phyloP scores from a whole-genome alignment of 2,888 invertebrate genomes.

The Cartodere bifasciata region DNA sequence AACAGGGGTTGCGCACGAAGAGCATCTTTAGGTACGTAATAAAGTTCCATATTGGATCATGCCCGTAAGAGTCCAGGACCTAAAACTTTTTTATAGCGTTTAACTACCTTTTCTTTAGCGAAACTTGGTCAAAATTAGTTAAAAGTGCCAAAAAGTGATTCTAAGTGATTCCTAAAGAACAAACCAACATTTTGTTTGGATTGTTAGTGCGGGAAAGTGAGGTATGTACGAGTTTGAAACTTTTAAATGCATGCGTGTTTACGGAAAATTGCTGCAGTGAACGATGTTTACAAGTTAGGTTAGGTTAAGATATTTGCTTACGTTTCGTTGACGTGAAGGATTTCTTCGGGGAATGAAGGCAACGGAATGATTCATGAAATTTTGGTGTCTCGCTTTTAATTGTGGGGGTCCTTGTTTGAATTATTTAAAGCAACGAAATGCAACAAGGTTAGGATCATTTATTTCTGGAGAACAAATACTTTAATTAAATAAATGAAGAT shows the following conservation, averaged over 20 bases:
- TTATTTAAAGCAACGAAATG: conserved; percentile 5
- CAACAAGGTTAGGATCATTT: no score
- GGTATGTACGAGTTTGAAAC: conserved; percentile 20
- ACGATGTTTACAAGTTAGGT: conserved; percentile 21
- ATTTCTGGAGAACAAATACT: no score
- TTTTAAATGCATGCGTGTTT: conserved; percentile 22
- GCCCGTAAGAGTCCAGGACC: conserved; percentile 28
- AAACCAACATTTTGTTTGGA: conserved; percentile 5
- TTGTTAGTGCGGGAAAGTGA: conserved; percentile 10
- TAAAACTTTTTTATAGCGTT: conserved; percentile 31
- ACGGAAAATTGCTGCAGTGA: conserved; percentile 20
- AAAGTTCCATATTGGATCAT: conserved; percentile 30
- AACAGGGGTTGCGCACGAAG: conserved; percentile 11
- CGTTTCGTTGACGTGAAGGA: conserved; percentile 15
- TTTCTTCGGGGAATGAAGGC: neutral
- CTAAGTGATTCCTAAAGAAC: conserved; percentile 11
- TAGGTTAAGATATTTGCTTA: conserved; percentile 17
- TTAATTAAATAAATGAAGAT: no score
- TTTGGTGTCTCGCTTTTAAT: conserved; percentile 5
- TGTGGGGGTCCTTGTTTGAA: conserved; percentile 5
- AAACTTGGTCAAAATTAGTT: conserved; percentile 26
- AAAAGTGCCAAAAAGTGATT: conserved; percentile 13
- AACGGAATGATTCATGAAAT: neutral
- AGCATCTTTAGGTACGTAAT: conserved; percentile 14
- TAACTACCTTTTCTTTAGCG: conserved; percentile 25